A percentile compares a stretch with the other conserved stretches of the same genome.
These are phyloP conservation scores for Cerceris ruficornis DNA, from an alignment of 2,888 invertebrate species.

Conservation along the genomic window DNA sequence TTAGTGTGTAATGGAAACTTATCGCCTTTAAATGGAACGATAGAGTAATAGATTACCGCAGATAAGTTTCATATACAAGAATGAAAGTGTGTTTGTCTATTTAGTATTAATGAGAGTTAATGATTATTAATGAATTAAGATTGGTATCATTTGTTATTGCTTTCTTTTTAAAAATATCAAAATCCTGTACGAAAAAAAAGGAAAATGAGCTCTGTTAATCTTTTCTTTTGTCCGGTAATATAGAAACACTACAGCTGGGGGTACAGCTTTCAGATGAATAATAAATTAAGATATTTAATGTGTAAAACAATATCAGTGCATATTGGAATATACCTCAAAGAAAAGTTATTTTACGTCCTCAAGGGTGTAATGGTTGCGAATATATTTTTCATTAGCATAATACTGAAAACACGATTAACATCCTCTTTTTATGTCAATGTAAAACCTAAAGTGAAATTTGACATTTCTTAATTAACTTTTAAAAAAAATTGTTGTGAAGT, in stretches of 20 bases:
- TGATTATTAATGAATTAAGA: slow-evolving; percentile 68
- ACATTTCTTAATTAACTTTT: neutral
- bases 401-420: neutral
- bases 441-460: neutral
- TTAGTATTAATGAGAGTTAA: slow-evolving; percentile 73
- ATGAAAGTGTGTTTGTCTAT: slow-evolving; percentile 69
- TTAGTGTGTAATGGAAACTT: slow-evolving; percentile 56
- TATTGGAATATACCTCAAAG: slow-evolving; percentile 58
- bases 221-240: slow-evolving; percentile 63
- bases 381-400: neutral
- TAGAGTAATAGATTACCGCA: slow-evolving; percentile 56
- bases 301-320: slow-evolving; percentile 42
- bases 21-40: slow-evolving; percentile 51
- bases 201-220: slow-evolving; percentile 58
- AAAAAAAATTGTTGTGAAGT: neutral
- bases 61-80: slow-evolving; percentile 62
- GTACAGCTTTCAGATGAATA: slow-evolving; percentile 65
- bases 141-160: slow-evolving; percentile 68
- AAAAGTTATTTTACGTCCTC: slow-evolving; percentile 51
- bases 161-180: slow-evolving; percentile 61
- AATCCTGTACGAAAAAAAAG: slow-evolving; percentile 60
- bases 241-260: slow-evolving; percentile 64
- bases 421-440: neutral
- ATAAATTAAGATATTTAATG: slow-evolving; percentile 59
- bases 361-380: neutral